phyloP scores from a whole-genome alignment of 2,113 vertebrate genomes.

The Oncorhynchus tshawytscha region DNA sequence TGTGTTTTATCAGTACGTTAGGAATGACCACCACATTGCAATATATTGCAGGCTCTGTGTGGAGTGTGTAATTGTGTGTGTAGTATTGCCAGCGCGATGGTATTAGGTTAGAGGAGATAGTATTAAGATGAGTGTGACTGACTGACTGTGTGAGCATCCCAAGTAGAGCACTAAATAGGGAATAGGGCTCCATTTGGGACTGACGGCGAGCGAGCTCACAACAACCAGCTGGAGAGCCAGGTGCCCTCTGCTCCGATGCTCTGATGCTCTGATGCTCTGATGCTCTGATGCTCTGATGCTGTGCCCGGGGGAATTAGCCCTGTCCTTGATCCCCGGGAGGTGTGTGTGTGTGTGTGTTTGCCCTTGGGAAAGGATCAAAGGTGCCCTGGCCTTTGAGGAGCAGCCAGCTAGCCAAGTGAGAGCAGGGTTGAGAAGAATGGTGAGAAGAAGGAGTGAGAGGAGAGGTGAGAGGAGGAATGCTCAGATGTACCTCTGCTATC shows the following conservation, averaged over 20 bases:
- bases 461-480: slow-evolving; percentile 53
- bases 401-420: not conserved
- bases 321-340: not conserved
- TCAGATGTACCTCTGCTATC: slow-evolving; percentile 51
- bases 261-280: slow-evolving; percentile 5
- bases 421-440: not conserved
- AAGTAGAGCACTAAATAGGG: not conserved
- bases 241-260: not conserved
- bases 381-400: slow-evolving; percentile 8
- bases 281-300: not conserved
- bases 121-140: not conserved
- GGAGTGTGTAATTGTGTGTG: not conserved
- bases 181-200: not conserved
- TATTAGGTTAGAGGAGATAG: no score
- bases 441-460: not conserved
- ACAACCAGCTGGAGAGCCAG: slow-evolving; percentile 3
- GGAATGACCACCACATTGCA: no score
- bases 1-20: no score
- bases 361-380: slow-evolving; percentile 10
- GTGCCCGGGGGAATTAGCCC: not conserved
- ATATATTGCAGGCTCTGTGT: not conserved
- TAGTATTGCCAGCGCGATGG: not conserved
- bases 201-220: not conserved
- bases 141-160: no score
- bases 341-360: slow-evolving; percentile 5